Percentiles rank a stretch among this genome's conserved stretches.
Conservation (phyloP, 2,113 vertebrate genomes). For the Sterrhoptilus dennistouni region DNA sequence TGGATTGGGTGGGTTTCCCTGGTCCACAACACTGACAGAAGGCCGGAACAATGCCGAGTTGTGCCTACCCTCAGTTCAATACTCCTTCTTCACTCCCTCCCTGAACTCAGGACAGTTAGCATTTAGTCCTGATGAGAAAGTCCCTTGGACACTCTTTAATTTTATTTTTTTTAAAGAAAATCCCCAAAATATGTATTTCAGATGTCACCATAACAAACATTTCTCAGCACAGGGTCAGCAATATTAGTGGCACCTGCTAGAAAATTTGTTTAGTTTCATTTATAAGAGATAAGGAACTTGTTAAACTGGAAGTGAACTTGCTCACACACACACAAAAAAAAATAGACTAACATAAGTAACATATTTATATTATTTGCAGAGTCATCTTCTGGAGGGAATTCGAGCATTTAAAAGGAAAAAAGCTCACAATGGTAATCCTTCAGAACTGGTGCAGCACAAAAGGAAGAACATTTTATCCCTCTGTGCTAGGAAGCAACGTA, state of each 20-base stretch:
- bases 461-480: background rate
- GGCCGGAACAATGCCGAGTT: background rate
- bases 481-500: background rate
- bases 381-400: background rate
- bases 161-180: background rate
- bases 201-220: background rate
- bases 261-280: background rate
- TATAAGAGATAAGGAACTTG: conserved; percentile 3
- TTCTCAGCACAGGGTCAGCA: background rate
- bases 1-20: background rate
- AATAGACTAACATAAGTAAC: background rate
- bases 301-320: background rate
- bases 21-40: background rate
- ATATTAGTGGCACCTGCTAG: background rate
- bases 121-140: background rate
- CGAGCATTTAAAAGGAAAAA: background rate
- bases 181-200: background rate
- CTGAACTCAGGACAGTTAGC: background rate
- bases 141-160: background rate
- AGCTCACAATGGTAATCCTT: background rate
- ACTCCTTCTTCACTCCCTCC: background rate
- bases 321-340: background rate
- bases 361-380: background rate
- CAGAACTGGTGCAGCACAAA: background rate
- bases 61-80: background rate